A percentile compares a stretch with the other conserved stretches of the same genome.
These are phyloP conservation scores for Podarcis cretensis DNA, from an alignment of 2,113 vertebrate species.

Conservation along the genomic window DNA sequence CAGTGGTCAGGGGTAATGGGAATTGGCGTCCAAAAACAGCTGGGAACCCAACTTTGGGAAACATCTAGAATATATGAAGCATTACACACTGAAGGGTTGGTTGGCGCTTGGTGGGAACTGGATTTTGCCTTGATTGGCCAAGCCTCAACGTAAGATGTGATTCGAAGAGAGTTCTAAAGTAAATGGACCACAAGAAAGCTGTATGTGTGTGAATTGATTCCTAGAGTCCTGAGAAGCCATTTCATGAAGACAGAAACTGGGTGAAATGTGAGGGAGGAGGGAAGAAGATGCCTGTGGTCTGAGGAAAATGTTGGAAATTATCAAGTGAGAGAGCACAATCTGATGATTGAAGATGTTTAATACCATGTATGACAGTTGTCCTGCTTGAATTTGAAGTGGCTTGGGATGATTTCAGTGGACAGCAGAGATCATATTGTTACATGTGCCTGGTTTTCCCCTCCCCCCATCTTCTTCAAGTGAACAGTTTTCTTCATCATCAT, in stretches of 20 bases:
- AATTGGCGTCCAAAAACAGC: no score
- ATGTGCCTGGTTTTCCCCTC: background rate
- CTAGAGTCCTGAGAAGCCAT: background rate
- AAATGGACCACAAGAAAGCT: background rate
- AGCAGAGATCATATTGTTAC: constrained; percentile 22
- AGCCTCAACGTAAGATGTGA: background rate
- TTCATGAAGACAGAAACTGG: background rate
- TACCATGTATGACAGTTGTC: background rate
- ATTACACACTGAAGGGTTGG: background rate
- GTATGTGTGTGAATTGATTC: background rate
- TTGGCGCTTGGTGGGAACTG: background rate
- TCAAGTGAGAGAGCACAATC: background rate
- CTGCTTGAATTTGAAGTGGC: constrained; percentile 17
- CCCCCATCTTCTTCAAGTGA: background rate
- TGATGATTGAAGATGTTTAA: no score
- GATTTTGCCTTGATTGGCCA: background rate
- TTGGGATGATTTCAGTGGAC: constrained; percentile 18
- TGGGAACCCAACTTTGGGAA: no score
- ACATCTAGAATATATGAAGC: constrained; percentile 17
- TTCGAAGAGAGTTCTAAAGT: background rate
- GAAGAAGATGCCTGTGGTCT: constrained; percentile 1
- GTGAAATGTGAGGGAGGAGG: constrained; percentile 2
- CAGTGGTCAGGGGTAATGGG: no score
- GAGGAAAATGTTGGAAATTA: background rate
- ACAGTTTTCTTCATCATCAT: background rate